Evolutionary conservation across 1,140 invertebrate genomes (phyloP), one percentile per base, ranked within the genome.

Genomic region (Zaprionus davidi): DNA sequence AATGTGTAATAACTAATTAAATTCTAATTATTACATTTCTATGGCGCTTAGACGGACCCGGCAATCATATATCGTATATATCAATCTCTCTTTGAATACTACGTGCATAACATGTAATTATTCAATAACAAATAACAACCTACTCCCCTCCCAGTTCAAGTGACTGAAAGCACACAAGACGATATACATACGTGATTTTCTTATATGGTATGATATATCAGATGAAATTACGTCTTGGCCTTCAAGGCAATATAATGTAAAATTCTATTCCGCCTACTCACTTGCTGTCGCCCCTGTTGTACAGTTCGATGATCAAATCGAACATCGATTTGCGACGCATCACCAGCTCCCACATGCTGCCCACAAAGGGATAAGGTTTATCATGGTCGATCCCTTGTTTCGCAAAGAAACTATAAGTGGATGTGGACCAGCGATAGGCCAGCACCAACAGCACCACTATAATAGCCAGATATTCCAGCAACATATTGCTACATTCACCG

Each of bases 391-490:
- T 53, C 3, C 78, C 78, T 0, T 71, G 76, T 5, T 93, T 75
- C 57, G 79, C 65, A 57, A 92, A 93, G 66, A 84, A 92, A 28
- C 81, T 75, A 73, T 87, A 76, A 26, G 82, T 90, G 17, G 68
- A 62, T 22, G 71, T 73, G 1, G 81, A 64, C 88, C 90, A 93
- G 55, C 79, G 78, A 64, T 93, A 92, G 38, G 73, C 70, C 57
- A 92, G 49, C 57, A 68, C 71, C 17, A 74, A 15, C 34, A 58
- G 59, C 20, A 91, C 58, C 3, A 38, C 71, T 11, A 71, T 17
- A 6, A 90, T 34, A 1, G 88, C 76, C 4, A 86, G 11, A 20
- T 70, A 78, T 55, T 91, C 90, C 26, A 83, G 56, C 49, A 84
- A 44, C 91, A 92, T 92, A 31, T 72, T 73, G 41, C 28, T 0